Evolutionary conservation across 2,113 vertebrate species (phyloP).

Genomic region (Gallinago undulata): DNA sequence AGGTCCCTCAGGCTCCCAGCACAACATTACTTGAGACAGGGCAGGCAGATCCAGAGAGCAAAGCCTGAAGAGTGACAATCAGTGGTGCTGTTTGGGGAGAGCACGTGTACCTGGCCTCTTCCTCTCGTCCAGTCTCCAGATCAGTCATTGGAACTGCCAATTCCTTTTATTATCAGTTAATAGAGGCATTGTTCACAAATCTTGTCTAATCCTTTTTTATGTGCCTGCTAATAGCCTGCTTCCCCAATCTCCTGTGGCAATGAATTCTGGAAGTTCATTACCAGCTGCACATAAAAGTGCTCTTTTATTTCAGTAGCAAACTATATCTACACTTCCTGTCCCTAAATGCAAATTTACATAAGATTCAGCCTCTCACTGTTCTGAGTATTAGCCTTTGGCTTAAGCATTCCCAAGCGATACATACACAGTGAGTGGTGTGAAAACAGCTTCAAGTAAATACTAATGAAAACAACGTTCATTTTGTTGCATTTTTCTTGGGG

Average conservation of each 20-base stretch:
- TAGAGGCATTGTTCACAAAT: conserved; percentile 38
- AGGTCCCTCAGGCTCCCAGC: background rate
- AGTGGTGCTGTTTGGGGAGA: background rate
- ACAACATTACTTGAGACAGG: background rate
- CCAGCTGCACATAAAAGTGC: background rate
- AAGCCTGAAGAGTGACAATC: background rate
- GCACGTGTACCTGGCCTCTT: background rate
- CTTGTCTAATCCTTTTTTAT: conserved; percentile 46
- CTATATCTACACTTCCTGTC: background rate
- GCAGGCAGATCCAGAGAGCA: background rate
- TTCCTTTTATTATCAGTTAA: conserved; percentile 8
- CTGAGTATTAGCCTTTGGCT: background rate
- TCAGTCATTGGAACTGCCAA: background rate
- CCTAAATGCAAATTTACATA: background rate
- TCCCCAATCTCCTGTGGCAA: conserved; percentile 44
- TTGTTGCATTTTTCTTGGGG: background rate
- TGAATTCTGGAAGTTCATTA: background rate
- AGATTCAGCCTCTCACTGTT: background rate
- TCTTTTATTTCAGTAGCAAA: background rate
- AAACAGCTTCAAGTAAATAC: background rate
- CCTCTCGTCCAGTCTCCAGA: background rate
- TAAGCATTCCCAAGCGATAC: background rate
- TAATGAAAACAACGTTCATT: background rate
- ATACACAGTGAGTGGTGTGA: background rate
- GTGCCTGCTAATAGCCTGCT: conserved; percentile 26